A percentile compares a stretch with the other conserved stretches of the same genome.
These are phyloP conservation scores for Pristionchus japonicus DNA, from an alignment of 2,888 invertebrate genomes.

Conservation along the genomic window DNA sequence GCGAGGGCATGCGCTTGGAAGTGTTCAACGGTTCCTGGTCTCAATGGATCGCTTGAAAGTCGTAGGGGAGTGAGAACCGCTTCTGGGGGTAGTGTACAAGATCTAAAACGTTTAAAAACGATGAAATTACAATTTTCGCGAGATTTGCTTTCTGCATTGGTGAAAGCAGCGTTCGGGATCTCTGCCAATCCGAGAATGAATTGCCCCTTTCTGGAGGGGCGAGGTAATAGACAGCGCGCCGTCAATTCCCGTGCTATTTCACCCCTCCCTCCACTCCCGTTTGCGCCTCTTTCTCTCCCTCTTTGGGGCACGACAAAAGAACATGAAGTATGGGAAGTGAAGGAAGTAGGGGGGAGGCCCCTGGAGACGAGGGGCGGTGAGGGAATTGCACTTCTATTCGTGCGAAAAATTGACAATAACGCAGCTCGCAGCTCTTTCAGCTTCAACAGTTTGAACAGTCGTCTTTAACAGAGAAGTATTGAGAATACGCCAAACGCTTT, in stretches of 20 bases:
- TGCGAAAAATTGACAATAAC: not conserved
- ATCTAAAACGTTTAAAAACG: too few species aligned
- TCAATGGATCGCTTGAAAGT: too few species aligned
- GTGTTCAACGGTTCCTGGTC: too few species aligned
- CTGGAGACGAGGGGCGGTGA: not conserved
- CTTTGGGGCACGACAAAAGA: constrained; percentile 5
- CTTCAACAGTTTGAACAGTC: too few species aligned
- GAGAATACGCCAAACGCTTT: too few species aligned
- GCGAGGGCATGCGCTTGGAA: too few species aligned
- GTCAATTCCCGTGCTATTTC: not conserved
- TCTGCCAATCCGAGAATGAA: not conserved
- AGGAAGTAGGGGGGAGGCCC: not conserved
- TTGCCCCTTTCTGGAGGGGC: not conserved
- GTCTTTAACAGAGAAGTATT: too few species aligned
- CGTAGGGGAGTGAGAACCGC: too few species aligned
- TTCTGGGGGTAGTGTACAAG: too few species aligned
- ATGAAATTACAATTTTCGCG: too few species aligned
- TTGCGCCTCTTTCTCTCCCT: not conserved
- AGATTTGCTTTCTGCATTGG: not conserved
- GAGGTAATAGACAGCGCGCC: not conserved
- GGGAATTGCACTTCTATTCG: not conserved
- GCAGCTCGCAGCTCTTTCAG: too few species aligned
- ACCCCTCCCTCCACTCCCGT: not conserved
- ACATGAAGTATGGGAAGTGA: constrained; percentile 7
- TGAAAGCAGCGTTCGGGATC: not conserved